phyloP scores from a whole-genome alignment of 2,888 invertebrate species.

The Andrena bucephala region DNA sequence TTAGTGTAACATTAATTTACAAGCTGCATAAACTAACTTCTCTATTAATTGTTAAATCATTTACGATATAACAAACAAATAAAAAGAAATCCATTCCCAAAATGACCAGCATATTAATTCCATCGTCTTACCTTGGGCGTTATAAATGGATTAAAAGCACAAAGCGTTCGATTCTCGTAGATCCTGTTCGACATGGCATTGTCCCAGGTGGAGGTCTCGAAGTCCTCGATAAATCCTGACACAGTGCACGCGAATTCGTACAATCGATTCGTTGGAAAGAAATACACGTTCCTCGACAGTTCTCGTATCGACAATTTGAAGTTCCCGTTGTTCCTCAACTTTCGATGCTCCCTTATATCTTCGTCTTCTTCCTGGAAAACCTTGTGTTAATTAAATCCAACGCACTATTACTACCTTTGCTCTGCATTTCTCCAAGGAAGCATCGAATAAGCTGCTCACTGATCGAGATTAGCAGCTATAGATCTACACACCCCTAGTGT shows the following conservation, averaged over 20 bases:
- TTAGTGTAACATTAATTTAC: no score
- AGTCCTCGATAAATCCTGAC: slow-evolving; percentile 52
- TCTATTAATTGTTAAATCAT: no score
- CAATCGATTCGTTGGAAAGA: slow-evolving; percentile 88
- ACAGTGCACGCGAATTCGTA: slow-evolving; percentile 78
- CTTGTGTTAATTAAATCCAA: background rate
- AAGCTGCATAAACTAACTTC: no score
- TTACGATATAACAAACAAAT: no score
- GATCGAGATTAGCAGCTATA: no score
- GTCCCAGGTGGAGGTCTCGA: slow-evolving; percentile 52
- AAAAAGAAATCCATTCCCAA: background rate
- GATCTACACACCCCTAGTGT: no score
- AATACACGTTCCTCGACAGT: slow-evolving; percentile 86
- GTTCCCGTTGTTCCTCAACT: slow-evolving; percentile 87
- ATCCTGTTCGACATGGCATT: slow-evolving; percentile 28
- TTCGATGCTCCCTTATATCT: slow-evolving; percentile 86
- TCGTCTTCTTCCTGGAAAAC: slow-evolving; percentile 61
- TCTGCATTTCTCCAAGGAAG: no score
- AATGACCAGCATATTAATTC: background rate
- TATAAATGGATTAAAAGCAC: slow-evolving; percentile 60
- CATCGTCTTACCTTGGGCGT: slow-evolving; percentile 15
- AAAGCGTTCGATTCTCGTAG: slow-evolving; percentile 62
- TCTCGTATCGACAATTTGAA: slow-evolving; percentile 87
- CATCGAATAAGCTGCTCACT: no score
- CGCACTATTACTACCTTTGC: no score